These are phyloP conservation scores for Caenorhabditis sp. DNA, from an alignment of 2,888 invertebrate species.

Conservation along the genomic window DNA sequence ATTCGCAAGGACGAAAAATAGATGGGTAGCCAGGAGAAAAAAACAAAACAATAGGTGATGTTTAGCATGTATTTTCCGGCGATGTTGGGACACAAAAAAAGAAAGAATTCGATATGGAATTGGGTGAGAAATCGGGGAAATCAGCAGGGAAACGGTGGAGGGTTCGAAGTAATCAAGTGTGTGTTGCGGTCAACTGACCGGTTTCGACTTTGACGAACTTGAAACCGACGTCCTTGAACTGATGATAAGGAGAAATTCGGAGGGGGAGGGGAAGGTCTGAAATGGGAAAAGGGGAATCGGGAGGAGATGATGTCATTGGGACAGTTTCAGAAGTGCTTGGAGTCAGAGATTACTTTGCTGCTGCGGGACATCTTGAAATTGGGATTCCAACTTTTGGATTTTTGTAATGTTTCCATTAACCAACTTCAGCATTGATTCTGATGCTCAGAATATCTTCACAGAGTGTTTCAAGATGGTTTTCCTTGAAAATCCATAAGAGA, in stretches of 20 bases:
- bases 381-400: no score
- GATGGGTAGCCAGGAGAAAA: not conserved
- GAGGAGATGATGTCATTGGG: not conserved
- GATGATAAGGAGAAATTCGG: not conserved
- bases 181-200: slow-evolving; percentile 51
- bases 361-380: no score
- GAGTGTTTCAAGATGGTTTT: no score
- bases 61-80: slow-evolving; percentile 7
- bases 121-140: slow-evolving; percentile 26
- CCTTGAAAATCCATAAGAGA: no score
- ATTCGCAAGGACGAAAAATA: slow-evolving; percentile 7
- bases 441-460: no score
- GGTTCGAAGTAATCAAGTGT: slow-evolving; percentile 44
- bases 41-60: slow-evolving; percentile 29
- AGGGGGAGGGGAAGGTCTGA: not conserved
- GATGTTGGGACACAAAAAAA: slow-evolving; percentile 21
- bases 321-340: not conserved
- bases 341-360: not conserved
- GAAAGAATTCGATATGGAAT: no score
- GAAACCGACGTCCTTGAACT: slow-evolving; percentile 49
- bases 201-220: slow-evolving; percentile 48
- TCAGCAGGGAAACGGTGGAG: slow-evolving; percentile 13
- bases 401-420: no score
- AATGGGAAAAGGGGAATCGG: not conserved
- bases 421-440: no score